Base-by-base conservation (phyloP, 2,888 invertebrate genomes). In the Spisula subtruncata region DNA sequence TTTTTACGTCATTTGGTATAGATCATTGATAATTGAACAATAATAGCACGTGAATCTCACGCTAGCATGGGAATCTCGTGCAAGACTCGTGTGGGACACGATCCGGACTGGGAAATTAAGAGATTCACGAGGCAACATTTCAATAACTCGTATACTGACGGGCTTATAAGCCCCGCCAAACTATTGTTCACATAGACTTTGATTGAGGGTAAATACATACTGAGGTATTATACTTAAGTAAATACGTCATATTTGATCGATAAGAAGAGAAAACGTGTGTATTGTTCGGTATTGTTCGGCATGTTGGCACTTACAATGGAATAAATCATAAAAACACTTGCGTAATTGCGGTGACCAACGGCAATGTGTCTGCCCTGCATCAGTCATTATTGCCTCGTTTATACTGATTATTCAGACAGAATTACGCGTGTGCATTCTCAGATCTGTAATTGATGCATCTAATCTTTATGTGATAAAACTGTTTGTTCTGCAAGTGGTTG, bases 21-120 rank as follows among this genome's bases (percentile, higher is more conserved):
- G 46, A 71, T 83, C 83, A 71, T 83, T 25, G 83, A 83, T 83
- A 83, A 83, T 48, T 66, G 46, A 83, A 71, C 71, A 83, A 71
- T 83, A 83, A 83, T 83, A 25, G 71, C 60, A 56, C 20, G 32
- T 25, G 35, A 51, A 75, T 20, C 2, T 20, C 41, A 56, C 35
- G 56, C 56, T 8, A 35, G 20, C 35, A 8, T 60, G 29, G 29
- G 35, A 51, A 75, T 20, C 14, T 20, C 41, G 82, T 56, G 56
- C 56, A 20, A 35, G 20, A n/a, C 20, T 60, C 56, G n/a, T 8
- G 20, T 18, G 60, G n/a, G 16, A 83, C 32, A 60, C 35, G 60
- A 51, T 18, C 41, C 82, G 60, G 82, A 83, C 60, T 60, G 29
- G 12, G 75, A 41, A 41, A 35, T 14, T 12, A 32, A 75, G 10